These are phyloP conservation scores for Chrysolina haemoptera DNA, from an alignment of 2,888 invertebrate species.

Conservation along the genomic window DNA sequence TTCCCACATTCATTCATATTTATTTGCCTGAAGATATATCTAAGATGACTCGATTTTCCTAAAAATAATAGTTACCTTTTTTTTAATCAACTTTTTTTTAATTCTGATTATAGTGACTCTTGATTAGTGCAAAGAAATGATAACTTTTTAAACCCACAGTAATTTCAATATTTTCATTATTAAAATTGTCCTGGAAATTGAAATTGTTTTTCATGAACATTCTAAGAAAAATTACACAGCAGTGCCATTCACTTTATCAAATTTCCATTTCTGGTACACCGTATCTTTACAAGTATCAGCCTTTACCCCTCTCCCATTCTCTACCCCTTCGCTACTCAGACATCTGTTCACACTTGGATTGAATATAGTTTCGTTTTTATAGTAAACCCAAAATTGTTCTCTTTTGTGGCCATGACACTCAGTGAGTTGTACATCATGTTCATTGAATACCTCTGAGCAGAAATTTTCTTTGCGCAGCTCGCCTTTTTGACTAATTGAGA, in stretches of 20 bases:
- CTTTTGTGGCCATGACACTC: conserved; percentile 70
- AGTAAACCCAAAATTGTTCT: conserved; percentile 66
- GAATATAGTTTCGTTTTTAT: conserved; percentile 64
- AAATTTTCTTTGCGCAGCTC: conserved; percentile 84
- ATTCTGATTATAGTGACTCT: too few relatives aligned
- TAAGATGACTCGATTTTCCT: too few relatives aligned
- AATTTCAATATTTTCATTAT: too few relatives aligned
- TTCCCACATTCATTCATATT: too few relatives aligned
- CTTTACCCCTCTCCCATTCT: conserved; percentile 63
- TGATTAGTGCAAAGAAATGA: too few relatives aligned
- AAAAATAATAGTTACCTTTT: too few relatives aligned
- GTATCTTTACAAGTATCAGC: conserved; percentile 62
- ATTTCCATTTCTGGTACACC: conserved; percentile 65
- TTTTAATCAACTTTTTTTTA: too few relatives aligned
- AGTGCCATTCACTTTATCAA: conserved; percentile 63
- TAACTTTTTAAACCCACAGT: too few relatives aligned
- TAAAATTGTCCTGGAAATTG: too few relatives aligned
- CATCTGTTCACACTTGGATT: conserved; percentile 65
- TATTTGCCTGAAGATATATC: too few relatives aligned
- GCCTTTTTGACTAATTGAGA: conserved; percentile 79
- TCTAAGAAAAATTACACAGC: conserved; percentile 42
- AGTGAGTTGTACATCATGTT: conserved; percentile 70
- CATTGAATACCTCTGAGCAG: conserved; percentile 78
- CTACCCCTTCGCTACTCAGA: conserved; percentile 65
- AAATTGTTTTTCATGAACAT: too few relatives aligned